Evolutionary conservation across 2,113 vertebrate genomes (phyloP).

Genomic region (Mus spicilegus): DNA sequence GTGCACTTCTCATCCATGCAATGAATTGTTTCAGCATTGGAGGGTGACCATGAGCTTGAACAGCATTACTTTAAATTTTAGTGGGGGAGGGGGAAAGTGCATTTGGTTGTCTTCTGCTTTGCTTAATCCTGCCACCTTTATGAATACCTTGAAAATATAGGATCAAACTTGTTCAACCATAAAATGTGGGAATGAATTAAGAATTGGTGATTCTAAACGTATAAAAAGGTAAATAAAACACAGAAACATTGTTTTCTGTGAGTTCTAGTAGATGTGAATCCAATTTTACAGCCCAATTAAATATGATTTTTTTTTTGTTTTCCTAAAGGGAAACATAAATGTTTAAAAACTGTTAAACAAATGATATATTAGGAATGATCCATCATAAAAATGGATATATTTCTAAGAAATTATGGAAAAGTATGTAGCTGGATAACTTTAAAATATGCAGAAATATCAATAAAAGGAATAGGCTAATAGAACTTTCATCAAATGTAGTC

Average conservation of each 20-base stretch:
- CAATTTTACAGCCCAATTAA: conserved; percentile 61
- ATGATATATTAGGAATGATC: conserved; percentile 30
- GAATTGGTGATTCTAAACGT: conserved; percentile 70
- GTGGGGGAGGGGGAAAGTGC: not conserved
- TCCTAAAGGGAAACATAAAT: conserved; percentile 64
- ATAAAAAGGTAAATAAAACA: conserved; percentile 73
- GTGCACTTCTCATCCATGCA: conserved; percentile 37
- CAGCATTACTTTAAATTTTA: conserved; percentile 67
- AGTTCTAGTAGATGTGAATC: conserved; percentile 60
- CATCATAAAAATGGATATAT: conserved; percentile 32
- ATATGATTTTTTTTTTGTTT: conserved; percentile 57
- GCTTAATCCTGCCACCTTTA: conserved; percentile 57
- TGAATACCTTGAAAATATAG: conserved; percentile 55
- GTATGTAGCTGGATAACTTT: not conserved
- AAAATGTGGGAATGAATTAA: conserved; percentile 51
- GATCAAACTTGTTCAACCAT: conserved; percentile 62
- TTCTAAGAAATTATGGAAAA: conserved; percentile 39
- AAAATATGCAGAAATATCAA: conserved; percentile 39
- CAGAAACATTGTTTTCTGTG: conserved; percentile 60
- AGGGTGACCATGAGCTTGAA: conserved; percentile 44
- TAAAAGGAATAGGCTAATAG: not conserved
- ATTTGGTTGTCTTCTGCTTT: conserved; percentile 63
- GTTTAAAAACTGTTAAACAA: conserved; percentile 62
- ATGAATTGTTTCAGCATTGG: not conserved
- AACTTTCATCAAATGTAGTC: not conserved